A percentile compares a stretch with the other conserved stretches of the same genome.
phyloP scores from a whole-genome alignment of 2,797 vertebrate species.

The Poecilia wingei region DNA sequence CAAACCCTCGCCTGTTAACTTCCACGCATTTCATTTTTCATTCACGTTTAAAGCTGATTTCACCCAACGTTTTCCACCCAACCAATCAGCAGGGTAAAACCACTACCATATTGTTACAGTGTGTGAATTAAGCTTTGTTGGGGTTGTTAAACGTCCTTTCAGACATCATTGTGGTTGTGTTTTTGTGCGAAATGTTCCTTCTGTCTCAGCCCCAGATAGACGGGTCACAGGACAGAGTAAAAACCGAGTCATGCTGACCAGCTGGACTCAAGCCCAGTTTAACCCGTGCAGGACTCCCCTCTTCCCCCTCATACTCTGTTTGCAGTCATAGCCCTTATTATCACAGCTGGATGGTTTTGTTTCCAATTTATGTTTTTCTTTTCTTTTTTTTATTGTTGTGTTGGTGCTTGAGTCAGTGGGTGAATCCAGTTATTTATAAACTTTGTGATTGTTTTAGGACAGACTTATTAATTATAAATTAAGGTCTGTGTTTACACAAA shows the following conservation, averaged over 20 bases:
- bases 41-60: not conserved
- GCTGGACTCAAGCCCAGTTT: slow-evolving; percentile 49
- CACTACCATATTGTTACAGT: not conserved
- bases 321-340: not conserved
- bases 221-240: slow-evolving; percentile 48
- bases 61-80: not conserved
- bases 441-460: not conserved
- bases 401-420: not conserved
- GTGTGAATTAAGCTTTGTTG: not conserved
- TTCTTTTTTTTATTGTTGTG: not conserved
- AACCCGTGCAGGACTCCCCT: slow-evolving; percentile 9
- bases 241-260: slow-evolving; percentile 39
- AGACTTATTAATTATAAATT: not conserved
- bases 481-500: not conserved
- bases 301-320: not conserved
- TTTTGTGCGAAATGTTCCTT: slow-evolving; percentile 16
- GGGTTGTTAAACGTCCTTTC: not conserved
- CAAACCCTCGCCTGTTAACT: not conserved
- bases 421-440: not conserved
- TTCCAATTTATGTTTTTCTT: not conserved
- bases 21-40: not conserved
- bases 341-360: not conserved
- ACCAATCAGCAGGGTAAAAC: not conserved
- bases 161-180: not conserved
- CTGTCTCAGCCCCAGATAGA: slow-evolving; percentile 25